Evolutionary conservation across 1,140 invertebrate genomes (phyloP).

Genomic region (Philotrypesis tridentata): DNA sequence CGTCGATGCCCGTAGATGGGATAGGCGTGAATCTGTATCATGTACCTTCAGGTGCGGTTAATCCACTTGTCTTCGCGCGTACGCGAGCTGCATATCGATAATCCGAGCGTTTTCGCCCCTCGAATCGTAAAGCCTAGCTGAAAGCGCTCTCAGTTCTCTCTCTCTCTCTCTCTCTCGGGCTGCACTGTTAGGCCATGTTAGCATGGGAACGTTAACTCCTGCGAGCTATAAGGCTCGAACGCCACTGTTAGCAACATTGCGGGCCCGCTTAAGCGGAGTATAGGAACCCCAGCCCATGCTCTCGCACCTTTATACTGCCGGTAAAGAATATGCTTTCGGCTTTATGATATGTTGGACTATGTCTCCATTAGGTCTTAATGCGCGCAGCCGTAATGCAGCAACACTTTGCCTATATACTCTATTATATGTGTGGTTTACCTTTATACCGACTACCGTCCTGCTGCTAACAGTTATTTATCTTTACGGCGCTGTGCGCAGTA

Average conservation of each 20-base stretch:
- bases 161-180: constrained; percentile 40
- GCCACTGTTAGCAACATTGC: constrained; percentile 36
- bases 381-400: constrained; percentile 47
- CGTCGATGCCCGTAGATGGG: too few species aligned
- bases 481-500: too few species aligned
- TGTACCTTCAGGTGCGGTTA: neutral
- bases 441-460: neutral
- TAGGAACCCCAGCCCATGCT: neutral
- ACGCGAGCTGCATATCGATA: constrained; percentile 25
- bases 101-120: constrained; percentile 13
- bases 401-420: constrained; percentile 17
- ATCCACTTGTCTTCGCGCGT: constrained; percentile 3
- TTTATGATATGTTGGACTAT: constrained; percentile 52
- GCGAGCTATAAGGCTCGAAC: constrained; percentile 54
- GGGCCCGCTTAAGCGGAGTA: constrained; percentile 41
- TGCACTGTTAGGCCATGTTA: constrained; percentile 49
- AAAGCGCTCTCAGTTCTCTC: constrained; percentile 36
- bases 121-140: constrained; percentile 21
- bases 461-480: neutral
- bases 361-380: constrained; percentile 53
- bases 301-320: neutral
- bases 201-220: constrained; percentile 53
- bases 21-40: neutral
- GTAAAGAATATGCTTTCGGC: constrained; percentile 6
- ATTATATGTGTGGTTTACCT: neutral